Evolutionary conservation across 2,113 vertebrate genomes (phyloP).

Genomic region (Eonycteris spelaea): DNA sequence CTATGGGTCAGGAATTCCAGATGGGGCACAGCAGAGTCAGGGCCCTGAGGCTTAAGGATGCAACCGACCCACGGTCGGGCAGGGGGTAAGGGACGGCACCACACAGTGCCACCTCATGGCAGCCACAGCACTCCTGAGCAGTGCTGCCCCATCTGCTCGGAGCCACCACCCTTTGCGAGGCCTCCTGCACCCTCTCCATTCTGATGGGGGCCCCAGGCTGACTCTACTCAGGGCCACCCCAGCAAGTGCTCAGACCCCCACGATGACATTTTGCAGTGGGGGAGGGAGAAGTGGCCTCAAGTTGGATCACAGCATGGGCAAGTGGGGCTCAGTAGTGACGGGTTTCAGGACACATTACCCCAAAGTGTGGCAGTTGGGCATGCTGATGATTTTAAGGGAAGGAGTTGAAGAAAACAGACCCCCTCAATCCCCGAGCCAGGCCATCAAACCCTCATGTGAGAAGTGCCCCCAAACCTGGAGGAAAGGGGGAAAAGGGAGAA

Average conservation of each 20-base stretch:
- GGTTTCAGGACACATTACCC: background rate
- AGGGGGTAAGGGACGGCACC: background rate
- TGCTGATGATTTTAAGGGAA: background rate
- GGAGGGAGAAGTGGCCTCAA: background rate
- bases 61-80: background rate
- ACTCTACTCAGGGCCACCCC: background rate
- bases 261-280: background rate
- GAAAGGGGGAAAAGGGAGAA: background rate
- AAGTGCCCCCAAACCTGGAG: background rate
- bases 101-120: background rate
- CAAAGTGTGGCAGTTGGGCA: background rate
- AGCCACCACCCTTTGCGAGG: no score
- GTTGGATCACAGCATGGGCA: background rate
- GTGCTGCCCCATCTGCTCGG: background rate
- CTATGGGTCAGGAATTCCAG: background rate
- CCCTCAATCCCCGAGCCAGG: background rate
- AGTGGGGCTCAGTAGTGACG: no score
- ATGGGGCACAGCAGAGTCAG: background rate
- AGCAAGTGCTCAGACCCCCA: background rate
- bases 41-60: background rate
- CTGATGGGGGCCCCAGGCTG: background rate
- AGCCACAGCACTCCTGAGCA: background rate
- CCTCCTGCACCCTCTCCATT: background rate
- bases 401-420: background rate
- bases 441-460: background rate